Evolutionary conservation across 2,888 invertebrate species (phyloP).

Genomic region (Pachydiplax longipennis): DNA sequence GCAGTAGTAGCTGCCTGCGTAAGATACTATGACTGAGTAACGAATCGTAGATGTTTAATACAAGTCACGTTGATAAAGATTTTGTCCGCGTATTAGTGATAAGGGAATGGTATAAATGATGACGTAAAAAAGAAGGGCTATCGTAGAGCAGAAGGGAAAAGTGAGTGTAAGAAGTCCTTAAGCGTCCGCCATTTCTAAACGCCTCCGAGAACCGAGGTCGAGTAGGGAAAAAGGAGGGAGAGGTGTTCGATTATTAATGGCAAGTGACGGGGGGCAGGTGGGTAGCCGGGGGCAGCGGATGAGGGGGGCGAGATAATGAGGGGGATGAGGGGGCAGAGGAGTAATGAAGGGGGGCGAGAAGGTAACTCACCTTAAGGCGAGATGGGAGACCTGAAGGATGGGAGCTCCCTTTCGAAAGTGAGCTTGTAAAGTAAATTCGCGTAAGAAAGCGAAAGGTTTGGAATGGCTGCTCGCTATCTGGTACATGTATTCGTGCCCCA

Average conservation of each 20-base stretch:
- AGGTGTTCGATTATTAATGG: conserved; percentile 36
- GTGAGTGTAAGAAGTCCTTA: not conserved
- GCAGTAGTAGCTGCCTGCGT: no score
- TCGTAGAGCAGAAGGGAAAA: not conserved
- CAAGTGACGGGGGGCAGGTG: conserved; percentile 25
- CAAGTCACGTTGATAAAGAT: no score
- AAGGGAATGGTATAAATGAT: not conserved
- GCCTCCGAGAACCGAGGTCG: not conserved
- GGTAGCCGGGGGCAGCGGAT: conserved; percentile 1
- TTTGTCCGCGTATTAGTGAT: no score
- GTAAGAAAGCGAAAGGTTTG: not conserved
- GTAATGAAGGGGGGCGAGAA: not conserved
- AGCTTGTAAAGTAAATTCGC: not conserved
- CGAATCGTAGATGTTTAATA: no score
- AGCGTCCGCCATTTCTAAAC: not conserved
- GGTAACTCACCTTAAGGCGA: not conserved
- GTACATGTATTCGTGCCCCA: no score
- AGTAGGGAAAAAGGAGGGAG: not conserved
- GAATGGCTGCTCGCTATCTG: not conserved
- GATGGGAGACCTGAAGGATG: not conserved
- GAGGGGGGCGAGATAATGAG: not conserved
- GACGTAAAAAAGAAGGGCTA: not conserved
- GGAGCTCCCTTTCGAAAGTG: no score
- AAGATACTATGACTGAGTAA: no score
- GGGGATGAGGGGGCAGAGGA: not conserved